A percentile compares a stretch with the other conserved stretches of the same genome.
phyloP scores from a whole-genome alignment of 2,888 invertebrate genomes.

The Anoncus sp. region DNA sequence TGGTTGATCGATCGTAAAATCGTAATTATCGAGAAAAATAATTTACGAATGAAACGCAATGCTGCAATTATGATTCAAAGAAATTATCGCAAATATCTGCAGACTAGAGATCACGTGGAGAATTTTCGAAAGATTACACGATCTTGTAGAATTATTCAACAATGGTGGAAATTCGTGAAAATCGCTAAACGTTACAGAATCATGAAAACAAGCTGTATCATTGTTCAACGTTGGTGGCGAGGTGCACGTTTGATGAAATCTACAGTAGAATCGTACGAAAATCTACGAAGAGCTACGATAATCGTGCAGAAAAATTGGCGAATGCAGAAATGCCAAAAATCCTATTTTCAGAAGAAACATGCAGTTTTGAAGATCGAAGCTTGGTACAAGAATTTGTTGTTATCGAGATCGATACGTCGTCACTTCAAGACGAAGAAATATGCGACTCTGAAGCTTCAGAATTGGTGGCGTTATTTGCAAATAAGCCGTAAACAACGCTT shows the following conservation, averaged over 20 bases:
- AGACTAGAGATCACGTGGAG: slow-evolving; percentile 65
- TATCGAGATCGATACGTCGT: slow-evolving; percentile 54
- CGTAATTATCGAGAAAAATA: slow-evolving; percentile 79
- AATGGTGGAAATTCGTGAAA: slow-evolving; percentile 69
- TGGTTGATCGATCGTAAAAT: slow-evolving; percentile 79
- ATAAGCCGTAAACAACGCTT: slow-evolving; percentile 21
- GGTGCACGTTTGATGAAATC: slow-evolving; percentile 48
- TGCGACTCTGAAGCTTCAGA: slow-evolving; percentile 71
- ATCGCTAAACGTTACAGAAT: slow-evolving; percentile 59
- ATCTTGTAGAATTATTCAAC: slow-evolving; percentile 71
- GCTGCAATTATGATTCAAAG: slow-evolving; percentile 83
- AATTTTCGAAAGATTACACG: slow-evolving; percentile 41
- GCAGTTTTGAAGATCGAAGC: slow-evolving; percentile 84
- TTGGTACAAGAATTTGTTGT: slow-evolving; percentile 80
- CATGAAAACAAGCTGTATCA: slow-evolving; percentile 56
- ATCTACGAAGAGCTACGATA: slow-evolving; percentile 63
- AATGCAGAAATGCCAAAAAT: slow-evolving; percentile 79
- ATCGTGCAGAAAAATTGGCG: slow-evolving; percentile 80
- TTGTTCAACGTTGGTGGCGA: slow-evolving; percentile 72
- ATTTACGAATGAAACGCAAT: slow-evolving; percentile 77
- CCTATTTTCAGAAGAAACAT: slow-evolving; percentile 75
- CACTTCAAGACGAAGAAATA: slow-evolving; percentile 53
- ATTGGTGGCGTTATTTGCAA: slow-evolving; percentile 72
- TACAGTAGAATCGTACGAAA: slow-evolving; percentile 44
- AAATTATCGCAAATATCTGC: slow-evolving; percentile 75